Conservation (phyloP, 2,113 vertebrate genomes). For the Platycercus adscitus region DNA sequence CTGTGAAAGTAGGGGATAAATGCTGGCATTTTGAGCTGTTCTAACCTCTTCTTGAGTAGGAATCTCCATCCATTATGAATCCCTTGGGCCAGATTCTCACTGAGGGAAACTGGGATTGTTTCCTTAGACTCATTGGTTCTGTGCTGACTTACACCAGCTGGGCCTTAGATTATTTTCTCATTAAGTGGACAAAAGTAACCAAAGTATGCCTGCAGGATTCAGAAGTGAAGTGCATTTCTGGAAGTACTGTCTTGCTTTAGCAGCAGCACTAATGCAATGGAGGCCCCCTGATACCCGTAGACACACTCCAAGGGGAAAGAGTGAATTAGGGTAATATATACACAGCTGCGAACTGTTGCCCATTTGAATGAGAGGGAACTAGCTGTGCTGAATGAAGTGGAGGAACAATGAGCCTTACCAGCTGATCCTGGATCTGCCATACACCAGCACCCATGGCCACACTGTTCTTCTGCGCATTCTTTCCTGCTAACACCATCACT, state of each 20-base stretch:
- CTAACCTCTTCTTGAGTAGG: conserved; percentile 25
- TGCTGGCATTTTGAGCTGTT: background rate
- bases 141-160: conserved; percentile 17
- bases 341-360: background rate
- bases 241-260: background rate
- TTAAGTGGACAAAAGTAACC: conserved; percentile 36
- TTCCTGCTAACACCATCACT: background rate
- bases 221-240: conserved; percentile 6
- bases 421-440: background rate
- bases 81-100: conserved; percentile 35
- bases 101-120: background rate
- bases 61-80: conserved; percentile 52
- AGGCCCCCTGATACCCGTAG: background rate
- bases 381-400: background rate
- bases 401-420: accelerated
- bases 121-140: background rate
- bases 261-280: background rate
- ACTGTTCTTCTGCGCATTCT: accelerated
- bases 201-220: background rate
- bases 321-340: background rate
- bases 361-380: background rate
- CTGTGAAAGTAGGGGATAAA: background rate
- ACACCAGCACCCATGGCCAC: background rate
- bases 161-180: conserved; percentile 21
- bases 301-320: background rate